Conservation (phyloP, 2,888 invertebrate species). For the Meteorus colon region DNA sequence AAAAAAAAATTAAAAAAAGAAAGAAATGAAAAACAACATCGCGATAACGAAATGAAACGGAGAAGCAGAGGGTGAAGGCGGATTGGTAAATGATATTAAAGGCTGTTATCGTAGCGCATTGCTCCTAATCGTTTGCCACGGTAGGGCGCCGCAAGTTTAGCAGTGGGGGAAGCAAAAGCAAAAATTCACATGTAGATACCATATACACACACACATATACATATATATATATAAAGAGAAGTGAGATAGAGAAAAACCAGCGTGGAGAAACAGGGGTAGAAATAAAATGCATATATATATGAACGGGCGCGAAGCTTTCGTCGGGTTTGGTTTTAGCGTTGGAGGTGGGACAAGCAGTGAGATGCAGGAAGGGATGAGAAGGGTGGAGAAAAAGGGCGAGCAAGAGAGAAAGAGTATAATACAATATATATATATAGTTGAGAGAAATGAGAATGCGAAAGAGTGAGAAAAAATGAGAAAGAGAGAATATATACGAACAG, state of each 20-base stretch:
- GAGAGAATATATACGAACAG: slow-evolving; percentile 57
- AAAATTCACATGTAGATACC: slow-evolving; percentile 22
- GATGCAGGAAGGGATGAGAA: slow-evolving; percentile 13
- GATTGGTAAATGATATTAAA: slow-evolving; percentile 63
- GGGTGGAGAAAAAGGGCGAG: slow-evolving; percentile 39
- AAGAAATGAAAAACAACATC: neutral
- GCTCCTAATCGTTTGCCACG: slow-evolving; percentile 71
- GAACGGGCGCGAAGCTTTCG: slow-evolving; percentile 35
- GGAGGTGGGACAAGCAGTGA: slow-evolving; percentile 41
- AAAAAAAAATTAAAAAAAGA: neutral
- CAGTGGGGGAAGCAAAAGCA: slow-evolving; percentile 24
- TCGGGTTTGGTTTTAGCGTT: slow-evolving; percentile 31
- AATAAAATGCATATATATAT: slow-evolving; percentile 4
- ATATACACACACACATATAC: neutral
- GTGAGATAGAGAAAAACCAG: slow-evolving; percentile 23
- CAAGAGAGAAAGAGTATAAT: slow-evolving; percentile 32
- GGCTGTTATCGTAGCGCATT: slow-evolving; percentile 72
- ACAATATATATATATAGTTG: slow-evolving; percentile 18
- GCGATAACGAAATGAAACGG: slow-evolving; percentile 32
- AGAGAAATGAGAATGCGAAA: slow-evolving; percentile 48
- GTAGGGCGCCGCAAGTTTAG: slow-evolving; percentile 38
- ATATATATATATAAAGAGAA: slow-evolving; percentile 13
- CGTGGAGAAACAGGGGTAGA: slow-evolving; percentile 24
- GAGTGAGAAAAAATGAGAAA: slow-evolving; percentile 52
- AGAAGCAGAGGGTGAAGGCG: slow-evolving; percentile 41